These are phyloP conservation scores for Pteronotus mesoamericanus DNA, from an alignment of 2,797 vertebrate genomes.

Conservation along the genomic window DNA sequence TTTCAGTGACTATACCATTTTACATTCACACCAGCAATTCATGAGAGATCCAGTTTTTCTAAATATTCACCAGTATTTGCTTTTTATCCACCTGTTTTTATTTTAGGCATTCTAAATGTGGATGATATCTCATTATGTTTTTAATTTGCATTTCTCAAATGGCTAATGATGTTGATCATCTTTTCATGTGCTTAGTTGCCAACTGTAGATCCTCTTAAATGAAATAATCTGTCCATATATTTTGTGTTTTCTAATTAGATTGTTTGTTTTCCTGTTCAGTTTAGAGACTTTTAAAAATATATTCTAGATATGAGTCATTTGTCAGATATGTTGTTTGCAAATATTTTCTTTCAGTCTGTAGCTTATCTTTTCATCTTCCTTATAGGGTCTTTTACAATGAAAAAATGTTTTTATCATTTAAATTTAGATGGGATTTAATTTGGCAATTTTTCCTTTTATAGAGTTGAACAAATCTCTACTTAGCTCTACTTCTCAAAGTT, in stretches of 20 bases:
- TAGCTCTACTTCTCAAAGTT: not conserved
- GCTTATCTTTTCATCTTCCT: not conserved
- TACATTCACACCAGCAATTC: not conserved
- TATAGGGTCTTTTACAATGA: not conserved
- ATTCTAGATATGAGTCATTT: not conserved
- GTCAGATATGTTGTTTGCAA: not conserved
- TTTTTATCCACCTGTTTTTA: not conserved
- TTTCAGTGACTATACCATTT: not conserved
- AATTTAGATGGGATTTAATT: not conserved
- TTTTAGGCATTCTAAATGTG: not conserved
- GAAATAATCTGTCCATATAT: not conserved
- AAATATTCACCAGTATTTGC: not conserved
- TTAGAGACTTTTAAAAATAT: not conserved
- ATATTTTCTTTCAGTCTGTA: not conserved
- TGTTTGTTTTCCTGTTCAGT: not conserved
- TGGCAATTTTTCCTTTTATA: not conserved
- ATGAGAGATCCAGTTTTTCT: not conserved
- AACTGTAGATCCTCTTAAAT: not conserved
- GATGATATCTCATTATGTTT: not conserved
- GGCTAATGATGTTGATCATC: not conserved
- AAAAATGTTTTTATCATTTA: not conserved
- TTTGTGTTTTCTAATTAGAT: not conserved
- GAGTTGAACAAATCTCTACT: not conserved
- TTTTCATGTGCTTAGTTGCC: not conserved
- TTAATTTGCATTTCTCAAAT: not conserved